Base-by-base conservation (phyloP, 2,113 vertebrate genomes). In the Poeciliopsis prolifica region DNA sequence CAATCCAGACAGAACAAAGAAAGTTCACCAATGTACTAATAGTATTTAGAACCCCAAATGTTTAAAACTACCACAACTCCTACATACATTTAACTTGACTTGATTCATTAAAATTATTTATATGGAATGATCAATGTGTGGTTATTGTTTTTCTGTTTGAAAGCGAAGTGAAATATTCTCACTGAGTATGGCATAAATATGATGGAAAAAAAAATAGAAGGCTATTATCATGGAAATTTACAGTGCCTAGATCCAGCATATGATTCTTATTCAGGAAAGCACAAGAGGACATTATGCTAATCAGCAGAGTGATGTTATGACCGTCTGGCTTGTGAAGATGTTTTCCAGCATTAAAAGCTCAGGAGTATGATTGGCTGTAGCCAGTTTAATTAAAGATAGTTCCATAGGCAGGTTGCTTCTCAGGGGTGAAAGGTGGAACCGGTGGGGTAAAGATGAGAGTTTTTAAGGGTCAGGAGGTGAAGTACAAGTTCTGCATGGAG, bases 401-500 rank as follows among this genome's bases (percentile, higher is more conserved):
- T 86, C 87, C 83, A 87, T 81, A 80, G 84, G 84, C 81, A 76
- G 82, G 82, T 84, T 78, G 90, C 91, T 86, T 89, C 89, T 89
- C 79, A 87, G 87, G 88, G 90, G 81, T 81, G 88, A 91, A 87
- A 85, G 79, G 85, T 80, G 89, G 71, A 86, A 76, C 65, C 77
- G 79, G 88, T 84, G 72, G 77, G 78, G 74, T 65, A 77, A 81
- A 82, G 87, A 75, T 87, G 69, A 87, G 78, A 83, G 89, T 91
- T 91, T 84, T 86, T 90, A 70, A 82, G 83, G 93, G 95, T 97
- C 96, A 97, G 91, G 96, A 97, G 60, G 96, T 96, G 94, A 97
- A 97, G 92, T 97, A 97, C 87, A 96, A 97, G 92, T 94, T 96
- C 89, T 97, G 96, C 96, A 97, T 97, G 86, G 96, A 97, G 90